phyloP scores from a whole-genome alignment of 2,888 invertebrate genomes.

The Stomorhina lunata region DNA sequence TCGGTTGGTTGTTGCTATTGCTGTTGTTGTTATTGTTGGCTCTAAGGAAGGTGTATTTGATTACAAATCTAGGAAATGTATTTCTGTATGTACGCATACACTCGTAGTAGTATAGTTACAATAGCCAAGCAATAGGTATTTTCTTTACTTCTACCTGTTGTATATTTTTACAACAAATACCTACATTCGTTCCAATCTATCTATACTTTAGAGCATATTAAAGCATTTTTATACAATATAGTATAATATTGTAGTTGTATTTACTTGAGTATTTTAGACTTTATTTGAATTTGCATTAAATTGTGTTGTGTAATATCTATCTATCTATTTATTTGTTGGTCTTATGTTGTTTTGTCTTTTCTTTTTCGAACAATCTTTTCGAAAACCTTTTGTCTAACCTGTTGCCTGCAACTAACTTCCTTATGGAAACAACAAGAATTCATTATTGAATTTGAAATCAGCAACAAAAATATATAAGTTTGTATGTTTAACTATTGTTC shows the following conservation, averaged over 20 bases:
- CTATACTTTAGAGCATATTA: not conserved
- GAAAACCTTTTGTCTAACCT: conserved; percentile 51
- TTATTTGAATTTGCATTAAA: conserved; percentile 42
- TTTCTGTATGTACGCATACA: conserved; percentile 15
- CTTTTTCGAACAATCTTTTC: conserved; percentile 19
- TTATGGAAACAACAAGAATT: conserved; percentile 57
- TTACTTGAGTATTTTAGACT: not conserved
- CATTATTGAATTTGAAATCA: not conserved
- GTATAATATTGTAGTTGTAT: conserved; percentile 3
- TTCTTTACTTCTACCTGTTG: conserved; percentile 51
- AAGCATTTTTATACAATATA: not conserved
- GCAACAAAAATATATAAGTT: not conserved
- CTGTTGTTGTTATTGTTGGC: too few species aligned
- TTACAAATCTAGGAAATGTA: conserved; percentile 65
- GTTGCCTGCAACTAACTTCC: conserved; percentile 54
- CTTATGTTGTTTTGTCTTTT: too few species aligned
- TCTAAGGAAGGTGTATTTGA: conserved; percentile 65
- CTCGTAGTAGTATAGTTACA: conserved; percentile 31
- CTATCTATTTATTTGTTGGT: too few species aligned
- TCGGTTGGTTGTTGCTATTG: conserved; percentile 27
- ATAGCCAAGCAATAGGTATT: not conserved
- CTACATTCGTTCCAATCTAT: not conserved
- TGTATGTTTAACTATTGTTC: too few species aligned
- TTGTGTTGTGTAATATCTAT: conserved; percentile 61
- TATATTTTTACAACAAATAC: conserved; percentile 9